These are phyloP conservation scores for Drosophila mettleri DNA, from an alignment of 2,888 invertebrate genomes.

Conservation along the genomic window DNA sequence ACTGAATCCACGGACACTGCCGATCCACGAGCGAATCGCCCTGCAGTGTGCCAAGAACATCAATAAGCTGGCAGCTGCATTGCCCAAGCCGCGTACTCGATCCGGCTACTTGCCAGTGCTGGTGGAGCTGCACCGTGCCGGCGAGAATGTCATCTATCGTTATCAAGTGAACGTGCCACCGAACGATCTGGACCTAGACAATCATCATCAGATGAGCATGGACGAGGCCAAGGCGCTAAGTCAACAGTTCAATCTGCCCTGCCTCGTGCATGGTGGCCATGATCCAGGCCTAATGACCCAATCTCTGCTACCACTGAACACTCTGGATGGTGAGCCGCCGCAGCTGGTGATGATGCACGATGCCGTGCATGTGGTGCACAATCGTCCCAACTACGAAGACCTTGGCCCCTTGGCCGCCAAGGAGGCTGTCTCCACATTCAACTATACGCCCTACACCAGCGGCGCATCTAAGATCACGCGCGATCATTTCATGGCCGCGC, in stretches of 20 bases:
- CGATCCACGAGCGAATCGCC: slow-evolving; percentile 59
- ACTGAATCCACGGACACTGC: slow-evolving; percentile 27
- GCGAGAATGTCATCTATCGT: slow-evolving; percentile 40
- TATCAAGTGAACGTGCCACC: slow-evolving; percentile 65
- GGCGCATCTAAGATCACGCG: slow-evolving; percentile 10
- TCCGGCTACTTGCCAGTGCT: slow-evolving; percentile 58
- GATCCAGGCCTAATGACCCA: background rate
- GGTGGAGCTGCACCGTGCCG: slow-evolving; percentile 57
- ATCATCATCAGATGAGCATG: background rate
- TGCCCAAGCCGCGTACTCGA: slow-evolving; percentile 46
- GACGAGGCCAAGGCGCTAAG: slow-evolving; percentile 24
- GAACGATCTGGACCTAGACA: background rate
- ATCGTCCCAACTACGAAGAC: background rate
- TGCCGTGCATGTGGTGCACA: slow-evolving; percentile 33
- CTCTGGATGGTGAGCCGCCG: background rate
- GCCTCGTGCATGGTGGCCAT: slow-evolving; percentile 22
- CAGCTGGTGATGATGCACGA: slow-evolving; percentile 44
- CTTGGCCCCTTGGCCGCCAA: background rate
- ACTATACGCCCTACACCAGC: slow-evolving; percentile 9
- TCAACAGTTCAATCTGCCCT: slow-evolving; percentile 33
- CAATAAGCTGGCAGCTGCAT: slow-evolving; percentile 31
- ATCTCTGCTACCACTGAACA: background rate
- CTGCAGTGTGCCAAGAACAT: slow-evolving; percentile 59
- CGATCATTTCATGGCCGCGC: slow-evolving; percentile 45
- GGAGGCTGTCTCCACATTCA: slow-evolving; percentile 21